These are phyloP conservation scores for Seira musarum DNA, from an alignment of 2,888 invertebrate species.

Conservation along the genomic window DNA sequence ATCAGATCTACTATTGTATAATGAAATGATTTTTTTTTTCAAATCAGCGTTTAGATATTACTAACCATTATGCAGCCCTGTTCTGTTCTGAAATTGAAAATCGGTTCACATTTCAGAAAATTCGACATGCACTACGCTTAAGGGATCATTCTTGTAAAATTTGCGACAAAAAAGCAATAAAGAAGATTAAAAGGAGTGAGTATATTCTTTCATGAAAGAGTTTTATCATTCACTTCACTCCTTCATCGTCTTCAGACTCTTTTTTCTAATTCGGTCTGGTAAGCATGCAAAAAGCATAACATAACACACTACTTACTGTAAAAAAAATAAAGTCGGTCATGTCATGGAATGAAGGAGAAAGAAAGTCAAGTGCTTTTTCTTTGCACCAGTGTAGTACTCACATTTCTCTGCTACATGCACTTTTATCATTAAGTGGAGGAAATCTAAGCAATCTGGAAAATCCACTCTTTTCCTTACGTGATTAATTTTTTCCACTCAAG, in stretches of 20 bases:
- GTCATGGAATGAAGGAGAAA: background rate
- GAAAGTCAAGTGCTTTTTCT: background rate
- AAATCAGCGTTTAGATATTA: too few relatives aligned
- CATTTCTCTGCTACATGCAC: background rate
- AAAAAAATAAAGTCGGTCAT: background rate
- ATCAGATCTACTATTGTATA: too few relatives aligned
- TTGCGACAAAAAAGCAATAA: too few relatives aligned
- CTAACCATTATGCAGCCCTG: too few relatives aligned
- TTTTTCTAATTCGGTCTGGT: background rate
- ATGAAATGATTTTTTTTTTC: too few relatives aligned
- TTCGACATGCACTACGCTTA: too few relatives aligned
- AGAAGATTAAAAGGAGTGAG: too few relatives aligned
- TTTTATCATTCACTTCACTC: background rate
- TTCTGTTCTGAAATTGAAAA: too few relatives aligned
- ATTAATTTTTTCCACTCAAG: slow-evolving; percentile 6
- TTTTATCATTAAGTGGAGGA: slow-evolving; percentile 18
- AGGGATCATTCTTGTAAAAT: too few relatives aligned
- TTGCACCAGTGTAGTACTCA: too few relatives aligned
- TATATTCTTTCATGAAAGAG: too few relatives aligned
- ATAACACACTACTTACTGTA: background rate
- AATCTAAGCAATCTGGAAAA: slow-evolving; percentile 21
- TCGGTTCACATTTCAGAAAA: too few relatives aligned
- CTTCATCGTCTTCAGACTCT: background rate
- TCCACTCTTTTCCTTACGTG: slow-evolving; percentile 19
- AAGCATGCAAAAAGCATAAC: background rate